phyloP scores from a whole-genome alignment of 2,113 vertebrate species.

The Bostrychus sinensis region DNA sequence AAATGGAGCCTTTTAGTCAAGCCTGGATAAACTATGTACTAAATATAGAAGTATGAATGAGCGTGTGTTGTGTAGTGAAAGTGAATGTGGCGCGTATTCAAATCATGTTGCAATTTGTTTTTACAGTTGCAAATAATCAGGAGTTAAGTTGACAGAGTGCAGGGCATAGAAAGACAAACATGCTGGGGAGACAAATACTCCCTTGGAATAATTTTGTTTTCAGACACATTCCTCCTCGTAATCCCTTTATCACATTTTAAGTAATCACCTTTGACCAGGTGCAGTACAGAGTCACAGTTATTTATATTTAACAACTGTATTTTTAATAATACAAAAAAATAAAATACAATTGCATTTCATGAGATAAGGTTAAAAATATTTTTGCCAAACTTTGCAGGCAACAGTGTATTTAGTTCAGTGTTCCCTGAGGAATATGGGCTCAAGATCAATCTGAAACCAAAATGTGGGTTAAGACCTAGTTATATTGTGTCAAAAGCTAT shows the following conservation, averaged over 20 bases:
- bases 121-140: background rate
- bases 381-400: too few relatives aligned
- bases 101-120: background rate
- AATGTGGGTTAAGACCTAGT: background rate
- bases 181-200: too few relatives aligned
- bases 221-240: too few relatives aligned
- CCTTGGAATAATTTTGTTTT: too few relatives aligned
- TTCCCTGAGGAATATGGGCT: background rate
- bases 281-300: too few relatives aligned
- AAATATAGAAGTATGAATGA: background rate
- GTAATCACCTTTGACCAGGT: too few relatives aligned
- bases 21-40: background rate
- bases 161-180: too few relatives aligned
- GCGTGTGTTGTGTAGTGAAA: background rate
- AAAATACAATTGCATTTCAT: too few relatives aligned
- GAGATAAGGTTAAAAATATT: background rate
- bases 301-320: too few relatives aligned
- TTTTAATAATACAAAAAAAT: too few relatives aligned
- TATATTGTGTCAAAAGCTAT: background rate
- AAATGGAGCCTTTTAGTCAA: background rate
- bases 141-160: background rate
- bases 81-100: background rate
- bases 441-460: background rate
- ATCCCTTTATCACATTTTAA: too few relatives aligned
- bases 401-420: constrained; percentile 1